These are phyloP conservation scores for Amaurobius ferox DNA, from an alignment of 2,888 invertebrate species.

Conservation along the genomic window DNA sequence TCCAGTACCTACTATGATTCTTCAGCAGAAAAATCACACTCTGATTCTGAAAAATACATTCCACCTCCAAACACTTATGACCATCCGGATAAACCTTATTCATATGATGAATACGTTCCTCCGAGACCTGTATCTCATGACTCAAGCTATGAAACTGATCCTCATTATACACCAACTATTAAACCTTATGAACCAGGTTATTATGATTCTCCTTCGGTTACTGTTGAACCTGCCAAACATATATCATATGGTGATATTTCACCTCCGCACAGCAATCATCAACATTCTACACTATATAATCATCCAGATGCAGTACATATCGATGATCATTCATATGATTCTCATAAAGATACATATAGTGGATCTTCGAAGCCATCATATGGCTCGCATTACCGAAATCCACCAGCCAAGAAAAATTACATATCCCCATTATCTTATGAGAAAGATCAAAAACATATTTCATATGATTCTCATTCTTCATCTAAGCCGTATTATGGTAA, in stretches of 20 bases:
- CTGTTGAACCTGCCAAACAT: not conserved
- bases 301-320: not conserved
- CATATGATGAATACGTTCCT: constrained; percentile 18
- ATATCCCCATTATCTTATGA: not conserved
- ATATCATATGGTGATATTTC: not conserved
- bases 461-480: not conserved
- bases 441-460: not conserved
- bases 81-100: not conserved
- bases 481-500: constrained; percentile 1
- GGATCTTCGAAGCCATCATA: constrained; percentile 1
- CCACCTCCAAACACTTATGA: not conserved
- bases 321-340: not conserved
- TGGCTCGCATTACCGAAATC: not conserved
- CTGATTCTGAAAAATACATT: not conserved
- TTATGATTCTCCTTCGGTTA: not conserved
- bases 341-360: not conserved
- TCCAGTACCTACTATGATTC: not conserved
- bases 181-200: not conserved
- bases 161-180: not conserved
- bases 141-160: not conserved
- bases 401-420: not conserved
- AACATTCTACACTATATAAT: not conserved
- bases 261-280: constrained; percentile 11
- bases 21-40: not conserved
- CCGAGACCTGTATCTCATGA: not conserved